Base-by-base conservation (phyloP, 1,140 invertebrate species). In the Geopemphigus sp. region DNA sequence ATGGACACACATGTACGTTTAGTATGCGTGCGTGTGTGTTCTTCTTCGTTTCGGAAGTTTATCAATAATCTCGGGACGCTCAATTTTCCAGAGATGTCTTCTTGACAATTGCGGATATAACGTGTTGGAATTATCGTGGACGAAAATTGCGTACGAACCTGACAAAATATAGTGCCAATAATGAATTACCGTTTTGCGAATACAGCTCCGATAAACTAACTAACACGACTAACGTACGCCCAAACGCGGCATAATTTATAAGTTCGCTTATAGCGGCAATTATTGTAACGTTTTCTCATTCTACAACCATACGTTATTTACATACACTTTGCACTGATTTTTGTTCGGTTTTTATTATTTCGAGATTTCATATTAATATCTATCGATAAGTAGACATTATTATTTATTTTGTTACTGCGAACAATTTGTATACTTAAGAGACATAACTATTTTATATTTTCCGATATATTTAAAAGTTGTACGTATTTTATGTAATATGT, bases 101-200 rank as follows among this genome's bases (percentile, higher is more conserved):
- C 19, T 66, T 66, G 63, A 39, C 39, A 64, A 22, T n/a, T 39
- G 0, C 5, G 19, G 14, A 11, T 66, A 47, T 29, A 45, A n/a
- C 11, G 32, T 66, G 63, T 64, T 64, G 63, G 32, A 32, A 39
- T 64, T 39, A 64, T 64, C 4, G 29, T 45, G 32, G 45, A 14
- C 15, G 39, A 12, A 66, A 45, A 45, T 45, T 56, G 54, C 54
- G 54, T 1, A 56, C n/a, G 39, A 45, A 66, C 64, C 64, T 66
- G 64, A 66, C 64, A 66, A 66, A 66, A 66, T 66, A 66, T 32
- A 1, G 64, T 45, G 32, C 11, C 5, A 50, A 66, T 47, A 66
- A 66, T 66, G 19, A 2, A 32, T 66, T 66, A 64, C 32, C 22
- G 32, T 64, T 22, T 45, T 66, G 45, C 11, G 45, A 47, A 66